Evolutionary conservation across 35 echinoderm and acorn worm species (phyloP), one percentile per base, ranked within the genome.

Genomic region (Chiridota heheva): DNA sequence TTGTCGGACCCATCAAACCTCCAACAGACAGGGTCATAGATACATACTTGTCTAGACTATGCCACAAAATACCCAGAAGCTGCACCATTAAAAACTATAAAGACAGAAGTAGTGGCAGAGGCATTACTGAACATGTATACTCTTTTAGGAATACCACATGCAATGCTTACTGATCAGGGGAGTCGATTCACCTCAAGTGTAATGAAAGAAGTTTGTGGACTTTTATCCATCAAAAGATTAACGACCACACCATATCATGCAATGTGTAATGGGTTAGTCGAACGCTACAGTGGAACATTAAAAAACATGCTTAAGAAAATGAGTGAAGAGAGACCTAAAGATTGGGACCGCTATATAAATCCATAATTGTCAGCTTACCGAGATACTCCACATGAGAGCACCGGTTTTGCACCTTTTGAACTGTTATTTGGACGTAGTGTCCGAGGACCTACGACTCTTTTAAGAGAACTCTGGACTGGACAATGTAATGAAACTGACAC

Each of bases 1-100:
- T 85, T 17, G 81, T 91, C 13, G 81, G 88, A 1, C 88, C 88
- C 24, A 86, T 91, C 1, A 61, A 91, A 22, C 81, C 63, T 1
- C 1, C 7, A 4, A 78, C 88, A 30, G 81, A 91, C 22, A 44
- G 49, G 73, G 82, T 4, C 47, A 86, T 70, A 8, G 73, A 40
- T 91, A 78, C 49, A 78, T 86, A 48, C 37, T 86, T 8, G 60
- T 41, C 22, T 86, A 3, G 88, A 91, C 38, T 84, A 85, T 46
- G 88, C 72, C 0, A 91, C 88, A 3, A 57, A 72, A 36, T 86
- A 85, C 40, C 88, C 81, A 22, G 88, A 91, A 36, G 82, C 88
- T 5, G 47, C 33, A 10, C 37, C 82, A 6, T 40, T 87, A 35
- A 44, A 28, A 16, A 70, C 30, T 38, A 80, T 86, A 25, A 77